Percentiles rank a stretch among this genome's conserved stretches.
phyloP scores from a whole-genome alignment of 2,888 invertebrate genomes.

The Prosapia bicincta region DNA sequence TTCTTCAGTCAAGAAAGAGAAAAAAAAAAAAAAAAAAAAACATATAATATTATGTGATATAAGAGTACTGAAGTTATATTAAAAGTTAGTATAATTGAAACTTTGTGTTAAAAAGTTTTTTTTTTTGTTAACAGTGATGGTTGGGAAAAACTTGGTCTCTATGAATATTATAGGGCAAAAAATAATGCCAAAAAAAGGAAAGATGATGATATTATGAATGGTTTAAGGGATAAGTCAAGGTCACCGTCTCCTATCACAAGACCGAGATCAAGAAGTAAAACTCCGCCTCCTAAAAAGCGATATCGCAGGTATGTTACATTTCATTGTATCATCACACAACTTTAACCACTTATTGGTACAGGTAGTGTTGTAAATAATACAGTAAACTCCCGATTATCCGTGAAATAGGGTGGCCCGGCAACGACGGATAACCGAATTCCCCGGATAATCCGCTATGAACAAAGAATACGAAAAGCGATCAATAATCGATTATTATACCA shows the following conservation, averaged over 20 bases:
- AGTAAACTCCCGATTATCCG: no score
- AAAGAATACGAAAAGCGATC: no score
- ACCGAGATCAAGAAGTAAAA: constrained; percentile 66
- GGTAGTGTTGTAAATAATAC: no score
- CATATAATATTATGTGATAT: neutral
- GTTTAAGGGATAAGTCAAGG: constrained; percentile 63
- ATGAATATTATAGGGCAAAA: constrained; percentile 97
- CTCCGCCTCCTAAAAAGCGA: constrained; percentile 66
- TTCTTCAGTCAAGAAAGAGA: no score
- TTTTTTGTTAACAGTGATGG: constrained; percentile 61
- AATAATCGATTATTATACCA: no score
- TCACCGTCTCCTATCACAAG: constrained; percentile 79
- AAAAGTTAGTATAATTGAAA: no score
- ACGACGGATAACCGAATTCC: no score
- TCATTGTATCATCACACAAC: no score
- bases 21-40: no score
- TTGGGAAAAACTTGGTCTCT: constrained; percentile 96
- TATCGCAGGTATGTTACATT: constrained; percentile 53
- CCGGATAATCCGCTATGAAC: no score
- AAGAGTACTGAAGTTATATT: neutral
- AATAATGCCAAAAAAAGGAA: constrained; percentile 85
- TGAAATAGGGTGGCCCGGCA: no score
- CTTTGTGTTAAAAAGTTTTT: constrained; percentile 3
- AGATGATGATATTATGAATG: constrained; percentile 74
- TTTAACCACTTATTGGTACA: no score